Percentiles rank a stretch among this genome's conserved stretches.
Conservation (phyloP, 2,888 invertebrate genomes). For the Pseudococcus viburni region DNA sequence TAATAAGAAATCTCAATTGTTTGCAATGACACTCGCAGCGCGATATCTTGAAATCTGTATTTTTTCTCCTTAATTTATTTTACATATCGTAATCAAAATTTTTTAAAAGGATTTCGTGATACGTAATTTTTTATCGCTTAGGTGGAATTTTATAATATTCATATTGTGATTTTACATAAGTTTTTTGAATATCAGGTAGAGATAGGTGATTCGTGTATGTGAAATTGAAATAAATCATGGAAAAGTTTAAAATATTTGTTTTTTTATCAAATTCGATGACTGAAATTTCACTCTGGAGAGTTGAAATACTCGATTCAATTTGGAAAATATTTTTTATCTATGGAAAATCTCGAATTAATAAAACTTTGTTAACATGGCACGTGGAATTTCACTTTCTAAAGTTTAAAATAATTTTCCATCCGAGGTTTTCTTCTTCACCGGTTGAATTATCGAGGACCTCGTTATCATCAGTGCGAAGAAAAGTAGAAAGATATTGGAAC, state of each 20-base stretch:
- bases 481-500: not conserved
- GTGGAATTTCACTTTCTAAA: not conserved
- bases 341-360: not conserved
- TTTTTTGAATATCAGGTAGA: not conserved
- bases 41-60: not conserved
- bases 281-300: no score
- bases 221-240: not conserved
- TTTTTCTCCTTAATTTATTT: not conserved
- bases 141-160: conserved; percentile 15
- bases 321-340: not conserved
- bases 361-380: not conserved
- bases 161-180: not conserved
- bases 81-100: not conserved
- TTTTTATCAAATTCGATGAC: not conserved
- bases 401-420: not conserved
- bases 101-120: not conserved
- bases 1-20: conserved; percentile 31
- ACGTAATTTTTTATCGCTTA: not conserved
- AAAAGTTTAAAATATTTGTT: not conserved
- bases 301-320: no score
- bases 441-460: not conserved
- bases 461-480: not conserved
- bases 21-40: conserved; percentile 23
- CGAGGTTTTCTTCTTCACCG: no score
- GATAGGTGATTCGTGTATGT: not conserved